Evolutionary conservation across 2,797 vertebrate genomes (phyloP).

Genomic region (Toxotes lorentzi): DNA sequence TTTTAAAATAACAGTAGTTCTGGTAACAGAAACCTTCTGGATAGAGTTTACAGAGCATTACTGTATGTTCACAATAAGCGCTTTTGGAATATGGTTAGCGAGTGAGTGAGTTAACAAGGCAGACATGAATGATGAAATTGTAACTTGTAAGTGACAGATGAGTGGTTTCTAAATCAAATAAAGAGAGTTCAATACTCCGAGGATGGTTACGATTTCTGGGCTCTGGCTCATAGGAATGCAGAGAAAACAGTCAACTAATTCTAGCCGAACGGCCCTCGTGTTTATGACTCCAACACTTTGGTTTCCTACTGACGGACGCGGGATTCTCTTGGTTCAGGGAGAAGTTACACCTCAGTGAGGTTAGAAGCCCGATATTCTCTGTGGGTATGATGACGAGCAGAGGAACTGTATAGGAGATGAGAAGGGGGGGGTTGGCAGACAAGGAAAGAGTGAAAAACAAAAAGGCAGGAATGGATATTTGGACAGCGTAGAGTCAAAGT

Average conservation of each 20-base stretch:
- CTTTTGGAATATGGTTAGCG: slow-evolving; percentile 7
- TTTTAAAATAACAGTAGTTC: not conserved
- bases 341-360: slow-evolving; percentile 61
- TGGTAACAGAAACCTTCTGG: slow-evolving; percentile 4
- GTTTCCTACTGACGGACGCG: slow-evolving; percentile 53
- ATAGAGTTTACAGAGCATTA: not conserved
- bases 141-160: slow-evolving; percentile 12
- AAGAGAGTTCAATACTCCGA: slow-evolving; percentile 19
- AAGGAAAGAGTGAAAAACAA: slow-evolving; percentile 44
- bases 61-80: not conserved
- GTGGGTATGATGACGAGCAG: slow-evolving; percentile 38
- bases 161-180: slow-evolving; percentile 40
- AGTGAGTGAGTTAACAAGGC: slow-evolving; percentile 9
- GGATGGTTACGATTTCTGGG: slow-evolving; percentile 23
- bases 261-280: slow-evolving; percentile 22
- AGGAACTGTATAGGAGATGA: slow-evolving; percentile 13
- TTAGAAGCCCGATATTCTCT: slow-evolving; percentile 69
- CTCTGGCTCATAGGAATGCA: slow-evolving; percentile 8
- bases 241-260: slow-evolving; percentile 24
- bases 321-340: slow-evolving; percentile 44
- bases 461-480: slow-evolving; percentile 44
- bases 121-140: slow-evolving; percentile 38
- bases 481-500: slow-evolving; percentile 17
- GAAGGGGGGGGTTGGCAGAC: slow-evolving; percentile 1
- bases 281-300: slow-evolving; percentile 52